These are phyloP conservation scores for Ylistrum balloti DNA, from an alignment of 1,140 invertebrate species.

Conservation along the genomic window DNA sequence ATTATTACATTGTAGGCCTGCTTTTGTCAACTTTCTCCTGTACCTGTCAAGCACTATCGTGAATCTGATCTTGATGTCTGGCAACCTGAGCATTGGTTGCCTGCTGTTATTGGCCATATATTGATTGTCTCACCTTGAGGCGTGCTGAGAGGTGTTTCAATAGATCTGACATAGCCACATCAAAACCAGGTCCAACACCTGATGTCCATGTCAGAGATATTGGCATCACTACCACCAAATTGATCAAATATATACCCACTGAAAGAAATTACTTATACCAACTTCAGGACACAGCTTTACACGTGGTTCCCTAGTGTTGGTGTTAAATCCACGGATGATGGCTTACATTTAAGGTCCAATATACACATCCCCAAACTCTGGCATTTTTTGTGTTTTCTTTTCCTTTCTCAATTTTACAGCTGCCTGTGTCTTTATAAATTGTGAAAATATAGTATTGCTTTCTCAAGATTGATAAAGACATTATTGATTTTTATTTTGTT, in stretches of 20 bases:
- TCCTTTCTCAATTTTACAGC: too few relatives aligned
- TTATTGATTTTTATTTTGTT: too few relatives aligned
- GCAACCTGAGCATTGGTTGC: not conserved
- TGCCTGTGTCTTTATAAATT: too few relatives aligned
- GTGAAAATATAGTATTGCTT: too few relatives aligned
- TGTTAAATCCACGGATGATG: too few relatives aligned
- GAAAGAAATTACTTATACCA: not conserved
- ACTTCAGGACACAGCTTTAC: too few relatives aligned
- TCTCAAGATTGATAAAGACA: too few relatives aligned
- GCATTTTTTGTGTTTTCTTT: too few relatives aligned
- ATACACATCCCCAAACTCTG: too few relatives aligned
- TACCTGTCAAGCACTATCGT: constrained; percentile 12
- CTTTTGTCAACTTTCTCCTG: not conserved
- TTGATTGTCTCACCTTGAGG: constrained; percentile 26
- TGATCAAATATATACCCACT: not conserved
- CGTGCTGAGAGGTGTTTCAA: constrained; percentile 24
- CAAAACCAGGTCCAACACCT: not conserved
- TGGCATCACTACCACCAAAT: not conserved
- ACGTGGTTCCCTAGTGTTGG: not conserved
- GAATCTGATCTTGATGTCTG: constrained; percentile 19
- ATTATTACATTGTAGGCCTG: not conserved
- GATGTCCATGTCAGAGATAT: not conserved
- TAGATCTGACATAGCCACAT: constrained; percentile 12
- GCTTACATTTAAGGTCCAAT: too few relatives aligned
- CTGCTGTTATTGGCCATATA: not conserved